Evolutionary conservation across 1,140 invertebrate genomes (phyloP).

Genomic region (Charaxes varanes): DNA sequence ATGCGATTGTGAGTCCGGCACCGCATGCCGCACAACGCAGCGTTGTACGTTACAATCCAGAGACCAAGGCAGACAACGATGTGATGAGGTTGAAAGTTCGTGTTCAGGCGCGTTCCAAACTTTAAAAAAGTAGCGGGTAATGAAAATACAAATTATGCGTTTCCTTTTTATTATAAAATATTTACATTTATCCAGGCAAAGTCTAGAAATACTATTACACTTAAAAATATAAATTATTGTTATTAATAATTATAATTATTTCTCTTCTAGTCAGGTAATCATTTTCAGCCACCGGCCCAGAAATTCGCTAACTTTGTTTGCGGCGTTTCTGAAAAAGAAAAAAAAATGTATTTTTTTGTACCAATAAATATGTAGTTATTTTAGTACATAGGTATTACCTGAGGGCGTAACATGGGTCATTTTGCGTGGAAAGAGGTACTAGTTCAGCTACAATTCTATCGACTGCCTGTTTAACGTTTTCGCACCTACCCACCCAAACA

Average conservation of each 20-base stretch:
- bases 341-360: background rate
- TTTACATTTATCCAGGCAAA: too few relatives aligned
- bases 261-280: conserved; percentile 23
- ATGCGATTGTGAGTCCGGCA: too few relatives aligned
- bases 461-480: conserved; percentile 25
- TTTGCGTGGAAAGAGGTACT: conserved; percentile 19
- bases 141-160: too few relatives aligned
- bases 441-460: conserved; percentile 29
- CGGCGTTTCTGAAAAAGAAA: conserved; percentile 37
- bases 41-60: too few relatives aligned
- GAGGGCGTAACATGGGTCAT: conserved; percentile 26
- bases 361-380: background rate
- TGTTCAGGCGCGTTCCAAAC: too few relatives aligned
- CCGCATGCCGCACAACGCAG: too few relatives aligned
- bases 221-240: too few relatives aligned
- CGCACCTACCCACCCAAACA: conserved; percentile 42
- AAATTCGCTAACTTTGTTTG: conserved; percentile 33
- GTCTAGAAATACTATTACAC: conserved; percentile 14
- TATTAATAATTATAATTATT: too few relatives aligned
- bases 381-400: conserved; percentile 24
- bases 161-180: too few relatives aligned
- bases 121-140: too few relatives aligned
- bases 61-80: too few relatives aligned
- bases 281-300: conserved; percentile 46
- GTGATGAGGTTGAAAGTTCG: too few relatives aligned